Percentiles rank a stretch among this genome's conserved stretches.
These are phyloP conservation scores for Pseudotriccus pelzelni DNA, from an alignment of 2,797 vertebrate species.

Conservation along the genomic window DNA sequence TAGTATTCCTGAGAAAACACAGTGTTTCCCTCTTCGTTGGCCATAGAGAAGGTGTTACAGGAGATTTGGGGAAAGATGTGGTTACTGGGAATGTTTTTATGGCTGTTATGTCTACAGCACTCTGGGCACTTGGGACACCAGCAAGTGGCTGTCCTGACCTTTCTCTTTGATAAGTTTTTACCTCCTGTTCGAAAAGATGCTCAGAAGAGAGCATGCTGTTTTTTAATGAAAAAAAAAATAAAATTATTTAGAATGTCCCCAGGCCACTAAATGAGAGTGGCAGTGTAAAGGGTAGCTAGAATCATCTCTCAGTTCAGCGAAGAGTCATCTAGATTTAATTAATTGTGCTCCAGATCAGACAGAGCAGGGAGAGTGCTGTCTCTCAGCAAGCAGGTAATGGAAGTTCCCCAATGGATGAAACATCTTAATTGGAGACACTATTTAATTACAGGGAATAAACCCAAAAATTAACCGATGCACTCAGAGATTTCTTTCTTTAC, in stretches of 20 bases:
- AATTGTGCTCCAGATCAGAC: neutral
- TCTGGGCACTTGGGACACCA: neutral
- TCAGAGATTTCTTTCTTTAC: neutral
- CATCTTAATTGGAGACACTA: neutral
- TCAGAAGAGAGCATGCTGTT: neutral
- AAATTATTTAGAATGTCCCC: neutral
- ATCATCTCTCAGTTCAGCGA: neutral
- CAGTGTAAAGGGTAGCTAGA: neutral
- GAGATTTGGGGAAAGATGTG: neutral
- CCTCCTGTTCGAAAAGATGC: neutral
- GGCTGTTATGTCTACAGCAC: neutral
- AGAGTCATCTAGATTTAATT: neutral
- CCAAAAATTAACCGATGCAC: neutral
- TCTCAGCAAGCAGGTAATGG: neutral
- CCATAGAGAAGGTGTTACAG: neutral
- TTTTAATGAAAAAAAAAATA: neutral
- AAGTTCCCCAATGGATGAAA: neutral
- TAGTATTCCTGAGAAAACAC: neutral
- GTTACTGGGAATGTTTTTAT: neutral
- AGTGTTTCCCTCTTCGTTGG: neutral
- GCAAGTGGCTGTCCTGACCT: neutral
- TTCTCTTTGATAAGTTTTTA: neutral
- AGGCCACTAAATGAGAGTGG: neutral
- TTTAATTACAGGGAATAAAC: neutral
- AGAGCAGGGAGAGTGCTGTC: neutral